Base-by-base conservation (phyloP, 2,888 invertebrate genomes). In the Folsomia candida region DNA sequence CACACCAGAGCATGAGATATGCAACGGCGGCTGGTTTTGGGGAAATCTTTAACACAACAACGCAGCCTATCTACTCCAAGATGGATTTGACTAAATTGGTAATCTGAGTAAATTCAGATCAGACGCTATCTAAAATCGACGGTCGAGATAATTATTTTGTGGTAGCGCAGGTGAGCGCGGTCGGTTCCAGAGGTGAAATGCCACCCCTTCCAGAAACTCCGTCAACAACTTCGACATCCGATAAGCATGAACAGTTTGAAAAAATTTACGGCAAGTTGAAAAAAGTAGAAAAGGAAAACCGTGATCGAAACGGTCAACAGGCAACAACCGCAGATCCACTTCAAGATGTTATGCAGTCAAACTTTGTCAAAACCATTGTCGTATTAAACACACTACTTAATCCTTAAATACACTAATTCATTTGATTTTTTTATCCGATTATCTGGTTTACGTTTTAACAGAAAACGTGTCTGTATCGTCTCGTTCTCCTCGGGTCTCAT, bases 391-490 rank as follows among this genome's bases (percentile, higher is more conserved):
- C n/a, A n/a, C n/a, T n/a, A n/a, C n/a, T n/a, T n/a, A n/a, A n/a
- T n/a, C n/a, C n/a, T n/a, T n/a, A n/a, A n/a, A n/a, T n/a, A n/a
- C n/a, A n/a, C n/a, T n/a, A n/a, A n/a, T n/a, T n/a, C n/a, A n/a
- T n/a, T n/a, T n/a, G n/a, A n/a, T n/a, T n/a, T n/a, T n/a, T n/a
- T n/a, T n/a, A n/a, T n/a, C n/a, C n/a, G n/a, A n/a, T n/a, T n/a
- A n/a, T n/a, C n/a, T n/a, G n/a, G n/a, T n/a, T n/a, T n/a, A n/a
- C n/a, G 4, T 37, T 54, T 22, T 54, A 6, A 6, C 63, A 78
- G 78, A 76, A 75, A 75, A 67, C 75, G 0, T 58, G 72, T 59
- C 37, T 76, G 14, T 78, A 72, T 51, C 75, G 78, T 14, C 66
- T 76, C 1, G 61, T 77, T 2, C 37, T 76, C 1, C 22, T 72